These are phyloP conservation scores for Ispidina picta DNA, from an alignment of 2,797 vertebrate species.

Conservation along the genomic window DNA sequence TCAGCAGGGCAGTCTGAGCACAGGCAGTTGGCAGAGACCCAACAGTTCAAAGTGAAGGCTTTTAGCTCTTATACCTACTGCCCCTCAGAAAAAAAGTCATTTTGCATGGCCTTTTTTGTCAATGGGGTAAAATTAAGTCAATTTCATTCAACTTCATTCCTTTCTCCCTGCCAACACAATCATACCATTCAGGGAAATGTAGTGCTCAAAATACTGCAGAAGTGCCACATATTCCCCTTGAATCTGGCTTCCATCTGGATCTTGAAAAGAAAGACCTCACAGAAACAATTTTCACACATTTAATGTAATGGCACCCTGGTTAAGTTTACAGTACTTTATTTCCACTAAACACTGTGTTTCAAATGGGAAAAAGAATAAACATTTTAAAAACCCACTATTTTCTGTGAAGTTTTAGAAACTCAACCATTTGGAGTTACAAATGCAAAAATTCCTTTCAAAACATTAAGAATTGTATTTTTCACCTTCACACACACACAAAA, in stretches of 20 bases:
- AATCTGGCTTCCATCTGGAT: neutral
- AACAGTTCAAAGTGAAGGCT: neutral
- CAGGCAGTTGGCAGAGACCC: neutral
- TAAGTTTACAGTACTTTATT: slow-evolving; percentile 43
- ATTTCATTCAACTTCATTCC: neutral
- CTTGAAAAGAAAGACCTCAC: neutral
- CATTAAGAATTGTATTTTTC: neutral
- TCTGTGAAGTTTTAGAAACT: neutral
- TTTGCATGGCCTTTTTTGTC: neutral
- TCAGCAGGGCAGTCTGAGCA: neutral
- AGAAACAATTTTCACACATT: neutral
- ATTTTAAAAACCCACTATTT: neutral
- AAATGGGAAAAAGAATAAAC: neutral
- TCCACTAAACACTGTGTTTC: slow-evolving; percentile 17
- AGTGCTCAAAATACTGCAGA: rapidly evolving
- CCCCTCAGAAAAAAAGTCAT: neutral
- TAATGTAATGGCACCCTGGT: slow-evolving; percentile 46
- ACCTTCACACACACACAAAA: neutral
- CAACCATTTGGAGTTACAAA: neutral
- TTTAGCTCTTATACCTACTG: neutral
- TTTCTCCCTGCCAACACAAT: neutral
- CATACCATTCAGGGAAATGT: neutral
- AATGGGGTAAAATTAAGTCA: neutral
- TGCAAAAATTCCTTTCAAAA: neutral
- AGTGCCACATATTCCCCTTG: neutral